Evolutionary conservation across 2,797 vertebrate species (phyloP).

Genomic region (Gorsachius magnificus): DNA sequence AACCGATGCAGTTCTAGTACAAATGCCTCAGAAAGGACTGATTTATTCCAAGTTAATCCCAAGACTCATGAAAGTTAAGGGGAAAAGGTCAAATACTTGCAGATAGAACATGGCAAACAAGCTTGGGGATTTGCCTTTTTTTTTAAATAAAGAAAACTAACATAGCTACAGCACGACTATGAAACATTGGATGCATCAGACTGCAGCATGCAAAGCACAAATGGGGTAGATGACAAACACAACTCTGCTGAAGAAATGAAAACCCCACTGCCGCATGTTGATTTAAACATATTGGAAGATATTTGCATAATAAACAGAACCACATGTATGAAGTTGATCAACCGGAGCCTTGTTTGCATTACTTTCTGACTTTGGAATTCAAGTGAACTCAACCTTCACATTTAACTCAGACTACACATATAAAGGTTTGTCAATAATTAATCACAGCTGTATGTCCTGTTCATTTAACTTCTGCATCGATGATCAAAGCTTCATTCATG

Average conservation of each 20-base stretch:
- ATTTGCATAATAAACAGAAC: conserved; percentile 28
- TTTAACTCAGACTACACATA: background rate
- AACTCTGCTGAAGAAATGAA: background rate
- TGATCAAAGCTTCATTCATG: conserved; percentile 9
- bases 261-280: background rate
- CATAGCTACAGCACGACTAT: accelerated
- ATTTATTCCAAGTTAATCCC: background rate
- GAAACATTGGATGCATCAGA: accelerated
- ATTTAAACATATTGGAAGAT: background rate
- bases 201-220: background rate
- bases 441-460: conserved; percentile 14
- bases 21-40: background rate
- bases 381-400: conserved; percentile 14
- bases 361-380: background rate
- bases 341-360: background rate
- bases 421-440: conserved; percentile 37
- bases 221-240: accelerated
- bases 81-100: background rate
- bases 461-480: conserved; percentile 1
- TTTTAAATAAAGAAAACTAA: background rate
- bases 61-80: background rate
- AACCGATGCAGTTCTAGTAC: too few relatives aligned
- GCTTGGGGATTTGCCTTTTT: background rate
- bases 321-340: background rate
- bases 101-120: background rate